phyloP scores from a whole-genome alignment of 2,888 invertebrate species.

The Tricholauxania praeusta region DNA sequence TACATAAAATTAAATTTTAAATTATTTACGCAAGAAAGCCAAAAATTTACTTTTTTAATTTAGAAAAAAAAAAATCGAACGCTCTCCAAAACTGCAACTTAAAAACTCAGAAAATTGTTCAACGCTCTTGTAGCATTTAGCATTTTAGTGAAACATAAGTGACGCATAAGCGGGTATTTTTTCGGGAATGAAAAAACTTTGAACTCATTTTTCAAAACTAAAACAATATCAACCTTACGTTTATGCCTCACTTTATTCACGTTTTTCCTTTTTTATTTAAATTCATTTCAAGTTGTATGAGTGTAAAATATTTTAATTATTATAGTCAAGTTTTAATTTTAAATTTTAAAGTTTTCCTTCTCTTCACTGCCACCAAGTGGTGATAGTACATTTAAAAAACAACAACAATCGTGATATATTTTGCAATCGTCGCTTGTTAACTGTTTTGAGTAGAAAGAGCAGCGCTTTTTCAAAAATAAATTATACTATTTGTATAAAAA shows the following conservation, averaged over 20 bases:
- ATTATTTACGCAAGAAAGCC: conserved; percentile 9
- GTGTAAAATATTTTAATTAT: background rate
- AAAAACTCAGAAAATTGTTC: conserved; percentile 22
- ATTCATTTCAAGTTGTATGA: conserved; percentile 2
- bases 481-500: conserved; percentile 21
- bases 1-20: background rate
- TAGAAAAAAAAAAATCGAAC: too few species aligned
- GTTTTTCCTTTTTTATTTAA: background rate
- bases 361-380: conserved; percentile 7
- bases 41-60: conserved; percentile 5
- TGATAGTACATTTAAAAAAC: conserved; percentile 12
- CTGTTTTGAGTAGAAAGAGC: conserved; percentile 38
- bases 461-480: conserved; percentile 39
- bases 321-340: conserved; percentile 13
- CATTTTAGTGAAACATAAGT: conserved; percentile 20
- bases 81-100: conserved; percentile 35
- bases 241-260: background rate
- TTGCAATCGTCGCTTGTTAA: conserved; percentile 18
- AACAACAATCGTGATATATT: conserved; percentile 26
- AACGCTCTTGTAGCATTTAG: background rate
- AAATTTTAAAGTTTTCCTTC: conserved; percentile 20
- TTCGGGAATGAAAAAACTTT: conserved; percentile 41
- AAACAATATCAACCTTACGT: too few species aligned
- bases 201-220: conserved; percentile 13
- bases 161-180: conserved; percentile 44